phyloP scores from a whole-genome alignment of 2,888 invertebrate species.

The Hymenopus coronatus region DNA sequence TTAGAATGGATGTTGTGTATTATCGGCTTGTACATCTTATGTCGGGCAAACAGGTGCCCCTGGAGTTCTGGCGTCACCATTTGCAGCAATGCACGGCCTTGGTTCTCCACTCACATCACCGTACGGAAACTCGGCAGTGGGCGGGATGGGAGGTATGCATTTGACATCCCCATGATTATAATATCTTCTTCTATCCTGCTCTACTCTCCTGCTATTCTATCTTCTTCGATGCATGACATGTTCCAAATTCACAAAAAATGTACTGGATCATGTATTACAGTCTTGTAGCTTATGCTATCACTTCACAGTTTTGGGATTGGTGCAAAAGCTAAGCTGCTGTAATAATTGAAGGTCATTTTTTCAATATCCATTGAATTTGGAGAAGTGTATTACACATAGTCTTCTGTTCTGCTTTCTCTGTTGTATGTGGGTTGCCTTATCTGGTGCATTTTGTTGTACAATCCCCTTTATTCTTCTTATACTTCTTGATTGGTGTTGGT shows the following conservation, averaged over 20 bases:
- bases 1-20: background rate
- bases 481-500: background rate
- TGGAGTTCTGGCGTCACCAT: slow-evolving; percentile 83
- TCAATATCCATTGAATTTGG: background rate
- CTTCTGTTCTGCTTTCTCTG: background rate
- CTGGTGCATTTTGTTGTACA: background rate
- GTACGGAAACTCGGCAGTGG: slow-evolving; percentile 45
- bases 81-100: slow-evolving; percentile 73
- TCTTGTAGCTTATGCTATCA: background rate
- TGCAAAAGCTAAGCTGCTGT: background rate
- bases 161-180: background rate
- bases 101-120: slow-evolving; percentile 71
- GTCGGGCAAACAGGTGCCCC: slow-evolving; percentile 62
- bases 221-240: background rate
- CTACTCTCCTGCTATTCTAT: background rate
- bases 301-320: background rate
- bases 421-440: background rate
- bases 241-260: background rate
- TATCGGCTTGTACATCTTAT: background rate
- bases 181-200: background rate
- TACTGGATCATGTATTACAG: background rate
- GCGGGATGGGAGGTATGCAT: slow-evolving; percentile 41
- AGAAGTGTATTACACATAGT: background rate
- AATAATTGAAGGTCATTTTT: background rate
- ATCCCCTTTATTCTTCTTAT: background rate